phyloP scores from a whole-genome alignment of 2,888 invertebrate genomes.

The Aproaerema taeniolella region DNA sequence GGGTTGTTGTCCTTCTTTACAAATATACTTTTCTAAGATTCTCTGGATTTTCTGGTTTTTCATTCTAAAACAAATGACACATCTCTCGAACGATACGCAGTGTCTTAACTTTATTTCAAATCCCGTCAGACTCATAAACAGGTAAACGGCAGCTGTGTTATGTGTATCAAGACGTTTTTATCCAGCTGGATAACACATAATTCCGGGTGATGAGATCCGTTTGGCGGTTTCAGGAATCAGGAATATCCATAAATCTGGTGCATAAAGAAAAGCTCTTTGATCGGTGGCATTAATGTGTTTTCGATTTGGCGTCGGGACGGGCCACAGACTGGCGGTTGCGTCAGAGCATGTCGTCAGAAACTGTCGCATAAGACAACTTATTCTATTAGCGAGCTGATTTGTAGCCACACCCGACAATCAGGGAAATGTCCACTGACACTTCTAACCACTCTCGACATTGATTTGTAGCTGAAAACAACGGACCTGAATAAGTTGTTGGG shows the following conservation, averaged over 20 bases:
- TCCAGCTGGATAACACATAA: slow-evolving; percentile 19
- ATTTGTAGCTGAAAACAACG: slow-evolving; percentile 26
- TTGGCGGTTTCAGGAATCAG: slow-evolving; percentile 25
- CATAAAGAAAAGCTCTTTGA: slow-evolving; percentile 60
- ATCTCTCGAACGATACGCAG: too few relatives aligned
- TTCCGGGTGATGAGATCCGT: slow-evolving; percentile 25
- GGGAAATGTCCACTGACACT: slow-evolving; percentile 37
- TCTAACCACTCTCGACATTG: slow-evolving; percentile 38
- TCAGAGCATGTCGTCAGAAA: slow-evolving; percentile 43
- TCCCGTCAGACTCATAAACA: too few relatives aligned
- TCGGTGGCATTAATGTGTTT: slow-evolving; percentile 65
- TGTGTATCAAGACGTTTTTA: slow-evolving; percentile 1
- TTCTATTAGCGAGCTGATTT: slow-evolving; percentile 54
- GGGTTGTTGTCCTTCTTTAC: too few relatives aligned
- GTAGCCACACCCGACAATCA: slow-evolving; percentile 39
- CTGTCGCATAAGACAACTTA: slow-evolving; percentile 44
- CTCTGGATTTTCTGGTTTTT: too few relatives aligned
- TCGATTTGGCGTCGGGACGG: slow-evolving; percentile 59
- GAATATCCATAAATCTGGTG: slow-evolving; percentile 42
- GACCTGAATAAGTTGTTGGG: too few relatives aligned
- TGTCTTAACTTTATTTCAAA: too few relatives aligned
- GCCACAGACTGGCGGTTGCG: slow-evolving; percentile 57
- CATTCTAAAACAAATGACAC: too few relatives aligned
- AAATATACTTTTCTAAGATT: too few relatives aligned
- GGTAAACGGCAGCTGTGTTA: slow-evolving; percentile 7